phyloP scores from a whole-genome alignment of 2,888 invertebrate species.

The Dryomyza anilis region DNA sequence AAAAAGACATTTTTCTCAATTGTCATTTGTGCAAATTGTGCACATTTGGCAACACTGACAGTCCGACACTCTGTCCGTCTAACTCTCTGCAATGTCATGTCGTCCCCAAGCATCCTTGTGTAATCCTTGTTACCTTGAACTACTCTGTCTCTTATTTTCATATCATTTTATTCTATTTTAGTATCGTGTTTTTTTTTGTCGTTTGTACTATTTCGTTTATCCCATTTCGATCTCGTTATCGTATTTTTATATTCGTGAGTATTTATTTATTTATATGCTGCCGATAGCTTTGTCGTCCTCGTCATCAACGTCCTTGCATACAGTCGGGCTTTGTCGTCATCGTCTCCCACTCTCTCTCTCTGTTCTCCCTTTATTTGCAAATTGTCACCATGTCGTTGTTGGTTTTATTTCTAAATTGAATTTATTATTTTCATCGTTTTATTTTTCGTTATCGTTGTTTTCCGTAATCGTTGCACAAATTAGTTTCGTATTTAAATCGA shows the following conservation, averaged over 20 bases:
- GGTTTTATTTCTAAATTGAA: slow-evolving; percentile 18
- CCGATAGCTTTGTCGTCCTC: neutral
- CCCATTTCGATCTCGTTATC: neutral
- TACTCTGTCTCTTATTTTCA: neutral
- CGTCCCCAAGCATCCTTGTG: no score
- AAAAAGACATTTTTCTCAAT: slow-evolving; percentile 22
- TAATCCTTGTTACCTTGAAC: slow-evolving; percentile 20
- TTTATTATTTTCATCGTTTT: slow-evolving; percentile 10
- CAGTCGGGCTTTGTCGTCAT: neutral
- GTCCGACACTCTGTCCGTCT: no score
- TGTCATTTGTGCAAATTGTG: slow-evolving; percentile 23
- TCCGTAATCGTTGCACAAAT: no score
- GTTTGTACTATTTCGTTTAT: neutral
- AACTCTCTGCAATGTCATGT: no score
- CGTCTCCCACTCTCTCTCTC: neutral
- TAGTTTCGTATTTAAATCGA: neutral
- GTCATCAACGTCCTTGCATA: neutral
- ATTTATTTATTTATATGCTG: neutral
- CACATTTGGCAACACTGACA: slow-evolving; percentile 26
- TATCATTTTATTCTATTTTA: neutral
- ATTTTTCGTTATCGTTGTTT: no score
- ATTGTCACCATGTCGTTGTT: neutral
- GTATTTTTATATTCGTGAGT: neutral
- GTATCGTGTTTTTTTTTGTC: no score
- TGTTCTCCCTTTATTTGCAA: neutral